A percentile compares a stretch with the other conserved stretches of the same genome.
These are phyloP conservation scores for Cyanoramphus novaezelandiae DNA, from an alignment of 2,113 vertebrate genomes.

Conservation along the genomic window DNA sequence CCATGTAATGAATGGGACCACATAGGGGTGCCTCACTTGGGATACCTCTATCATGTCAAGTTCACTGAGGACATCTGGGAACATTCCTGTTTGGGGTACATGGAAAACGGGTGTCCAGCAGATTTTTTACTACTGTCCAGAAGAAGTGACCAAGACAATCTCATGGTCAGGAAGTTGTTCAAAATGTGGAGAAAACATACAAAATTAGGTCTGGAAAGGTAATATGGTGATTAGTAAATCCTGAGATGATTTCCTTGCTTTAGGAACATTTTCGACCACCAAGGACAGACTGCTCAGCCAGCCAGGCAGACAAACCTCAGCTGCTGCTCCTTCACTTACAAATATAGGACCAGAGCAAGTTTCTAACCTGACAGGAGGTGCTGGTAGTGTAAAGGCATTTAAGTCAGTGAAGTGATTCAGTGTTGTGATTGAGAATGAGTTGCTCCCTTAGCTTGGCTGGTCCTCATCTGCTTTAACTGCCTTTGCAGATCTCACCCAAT, in stretches of 20 bases:
- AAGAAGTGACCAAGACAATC: neutral
- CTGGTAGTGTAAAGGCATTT: neutral
- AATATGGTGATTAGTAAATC: neutral
- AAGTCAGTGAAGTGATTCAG: neutral
- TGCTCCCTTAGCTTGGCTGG: neutral
- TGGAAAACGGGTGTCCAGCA: neutral
- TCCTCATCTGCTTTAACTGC: neutral
- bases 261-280: neutral
- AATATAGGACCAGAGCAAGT: neutral
- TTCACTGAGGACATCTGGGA: neutral
- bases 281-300: neutral
- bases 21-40: neutral
- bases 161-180: neutral
- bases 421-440: neutral
- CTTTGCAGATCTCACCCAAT: neutral
- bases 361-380: fast-evolving
- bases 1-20: neutral
- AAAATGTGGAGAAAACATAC: neutral
- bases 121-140: neutral
- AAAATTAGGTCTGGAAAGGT: neutral
- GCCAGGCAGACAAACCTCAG: neutral
- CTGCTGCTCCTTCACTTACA: neutral
- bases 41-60: neutral
- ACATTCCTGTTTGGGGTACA: neutral
- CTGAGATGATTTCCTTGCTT: neutral